phyloP scores from a whole-genome alignment of 2,797 vertebrate genomes.

The Cheracebus regulus region DNA sequence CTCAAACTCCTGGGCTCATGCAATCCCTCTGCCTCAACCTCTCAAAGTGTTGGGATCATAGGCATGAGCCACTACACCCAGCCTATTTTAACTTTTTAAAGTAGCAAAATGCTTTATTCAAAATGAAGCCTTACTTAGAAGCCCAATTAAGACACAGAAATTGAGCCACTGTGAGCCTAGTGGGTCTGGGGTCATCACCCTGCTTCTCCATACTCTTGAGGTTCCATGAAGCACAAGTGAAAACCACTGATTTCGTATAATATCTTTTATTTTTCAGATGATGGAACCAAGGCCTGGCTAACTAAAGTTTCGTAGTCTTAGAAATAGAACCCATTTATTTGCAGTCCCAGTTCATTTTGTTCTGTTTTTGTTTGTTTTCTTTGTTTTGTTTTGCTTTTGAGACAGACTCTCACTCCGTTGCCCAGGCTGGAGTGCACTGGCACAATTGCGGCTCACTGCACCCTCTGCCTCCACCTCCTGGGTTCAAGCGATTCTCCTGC shows the following conservation, averaged over 20 bases:
- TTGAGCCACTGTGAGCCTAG: not conserved
- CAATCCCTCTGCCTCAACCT: too few relatives aligned
- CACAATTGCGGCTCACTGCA: too few relatives aligned
- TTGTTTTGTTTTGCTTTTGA: not conserved
- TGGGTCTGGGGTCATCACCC: not conserved
- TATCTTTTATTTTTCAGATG: not conserved
- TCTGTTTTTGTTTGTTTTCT: not conserved
- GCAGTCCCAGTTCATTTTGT: not conserved
- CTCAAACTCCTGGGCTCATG: too few relatives aligned
- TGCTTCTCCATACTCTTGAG: not conserved
- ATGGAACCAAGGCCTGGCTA: not conserved
- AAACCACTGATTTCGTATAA: not conserved
- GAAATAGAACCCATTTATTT: not conserved
- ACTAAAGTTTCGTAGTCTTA: not conserved
- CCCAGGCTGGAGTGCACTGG: too few relatives aligned
- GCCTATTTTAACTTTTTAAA: not conserved
- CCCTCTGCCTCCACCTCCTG: too few relatives aligned
- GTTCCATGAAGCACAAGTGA: not conserved
- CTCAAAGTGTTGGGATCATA: too few relatives aligned
- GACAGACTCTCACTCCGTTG: too few relatives aligned
- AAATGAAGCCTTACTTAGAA: not conserved
- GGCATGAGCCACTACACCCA: too few relatives aligned
- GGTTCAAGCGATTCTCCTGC: too few relatives aligned
- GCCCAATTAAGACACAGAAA: not conserved
- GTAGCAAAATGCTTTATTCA: not conserved